Evolutionary conservation across 2,113 vertebrate genomes (phyloP), one percentile per base, ranked within the genome.

Genomic region (Calidris pygmaea): DNA sequence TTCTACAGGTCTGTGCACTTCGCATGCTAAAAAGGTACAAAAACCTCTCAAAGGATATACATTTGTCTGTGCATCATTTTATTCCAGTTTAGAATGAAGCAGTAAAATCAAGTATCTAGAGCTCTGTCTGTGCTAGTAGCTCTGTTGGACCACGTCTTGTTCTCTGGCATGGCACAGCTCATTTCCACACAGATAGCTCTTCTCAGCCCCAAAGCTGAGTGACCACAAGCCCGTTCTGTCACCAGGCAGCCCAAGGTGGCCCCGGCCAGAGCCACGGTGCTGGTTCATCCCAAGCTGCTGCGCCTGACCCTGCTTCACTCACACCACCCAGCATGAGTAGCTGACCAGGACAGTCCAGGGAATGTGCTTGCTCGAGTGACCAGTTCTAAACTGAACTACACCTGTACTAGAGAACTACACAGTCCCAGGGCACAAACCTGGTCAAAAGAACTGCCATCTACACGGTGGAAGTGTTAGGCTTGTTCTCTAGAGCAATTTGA

Each of bases 171-270:
- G 5, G 30, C 26, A 17, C 32, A 50, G 34, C 7, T 71, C 55
- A 27, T 16, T 75, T 53, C 35, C 45, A 21, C 1, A 0, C 24
- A 56, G 7, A 60, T 35, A 70, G 18, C 9, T 9, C 39, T 67
- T 43, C 65, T 58, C 21, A 90, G 21, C 17, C 29, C 9, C 60
- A 81, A n/a, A 81, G 34, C 18, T 20, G 20, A 43, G 22, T 6
- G 10, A 6, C 20, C 22, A 21, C 21, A 1, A 2, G 47, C 9
- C 3, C 1, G 0, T 14, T 62, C n/a, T 71, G 15, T 15, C 13
- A 24, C 30, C 47, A 45, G 39, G 32, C 23, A 84, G 45, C 9
- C n/a, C 0, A 0, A 52, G 14, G 21, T 45, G 34, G 14, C 22
- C 43, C 39, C 71, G 55, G 7, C 35, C 50, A 77, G 37, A 66